Base-by-base conservation (phyloP, 1,140 invertebrate species). In the Ostrea edulis region DNA sequence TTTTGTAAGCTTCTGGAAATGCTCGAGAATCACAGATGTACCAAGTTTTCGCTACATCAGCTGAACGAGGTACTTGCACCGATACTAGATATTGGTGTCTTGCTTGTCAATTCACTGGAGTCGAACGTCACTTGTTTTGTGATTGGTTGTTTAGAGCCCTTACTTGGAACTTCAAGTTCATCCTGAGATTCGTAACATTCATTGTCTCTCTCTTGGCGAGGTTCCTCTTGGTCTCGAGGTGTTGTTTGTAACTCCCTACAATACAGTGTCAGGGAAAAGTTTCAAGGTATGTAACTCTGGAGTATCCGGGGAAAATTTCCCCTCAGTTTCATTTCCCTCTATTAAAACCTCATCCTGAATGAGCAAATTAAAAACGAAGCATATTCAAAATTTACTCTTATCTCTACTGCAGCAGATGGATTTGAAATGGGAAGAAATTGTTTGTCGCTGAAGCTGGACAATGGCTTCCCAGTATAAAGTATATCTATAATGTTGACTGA, bases 101-200 rank as follows among this genome's bases (percentile, higher is more conserved):
- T 83, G 51, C 53, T 83, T 22, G 82, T 83, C n/a, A 83, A 44
- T 52, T 83, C 51, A 20, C 82, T 83, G 11, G 51, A 53, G 82
- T 83, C 82, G n/a, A 83, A 83, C 11, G 82, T 83, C 82, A 83
- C 82, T 83, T 83, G 82, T 83, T 83, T 83, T 11, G 53, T 54
- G n/a, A 83, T 52, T 83, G 20, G 17, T 11, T 22, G 82, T 52
- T 54, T 83, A 11, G 44, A 8, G 44, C 5, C 25, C 11, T 51
- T 5, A 29, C 20, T 25, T 1, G 8, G 22, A 35, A 7, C 82
- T 35, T 83, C 82, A 17, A 54, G 82, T 12, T 54, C 82, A 8
- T 83, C 82, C 82, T 83, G 51, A 52, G 82, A 53, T n/a, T 83
- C 82, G 12, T 53, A 83, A 54, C 82, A 53, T 52, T 83, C 82